These are phyloP conservation scores for Scleropages formosus DNA, from an alignment of 2,797 vertebrate species.

Conservation along the genomic window DNA sequence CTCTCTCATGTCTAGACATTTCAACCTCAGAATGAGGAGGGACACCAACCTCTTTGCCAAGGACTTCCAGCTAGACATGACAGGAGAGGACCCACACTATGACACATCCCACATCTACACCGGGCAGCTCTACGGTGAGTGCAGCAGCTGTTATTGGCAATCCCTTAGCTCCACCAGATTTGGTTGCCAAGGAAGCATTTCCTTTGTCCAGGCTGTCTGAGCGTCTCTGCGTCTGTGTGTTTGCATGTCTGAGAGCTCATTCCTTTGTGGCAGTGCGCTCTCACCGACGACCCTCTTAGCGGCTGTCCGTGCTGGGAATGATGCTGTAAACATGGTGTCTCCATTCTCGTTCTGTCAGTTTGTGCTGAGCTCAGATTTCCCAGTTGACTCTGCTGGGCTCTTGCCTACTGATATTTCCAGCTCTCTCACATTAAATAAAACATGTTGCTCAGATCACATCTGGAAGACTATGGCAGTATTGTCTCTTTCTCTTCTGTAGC, in stretches of 20 bases:
- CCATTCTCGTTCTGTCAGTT: neutral
- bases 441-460: neutral
- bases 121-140: constrained; percentile 92
- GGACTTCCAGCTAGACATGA: constrained; percentile 89
- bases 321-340: neutral
- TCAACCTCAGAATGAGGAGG: constrained; percentile 94
- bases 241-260: neutral
- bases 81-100: constrained; percentile 79
- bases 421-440: neutral
- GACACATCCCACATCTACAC: constrained; percentile 98
- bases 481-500: neutral
- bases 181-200: constrained; percentile 6
- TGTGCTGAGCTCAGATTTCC: neutral
- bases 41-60: constrained; percentile 85
- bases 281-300: neutral
- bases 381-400: neutral
- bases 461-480: neutral
- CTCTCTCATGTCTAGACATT: constrained; percentile 70
- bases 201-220: neutral
- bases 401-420: neutral
- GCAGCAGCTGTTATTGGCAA: neutral
- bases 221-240: too few relatives aligned
- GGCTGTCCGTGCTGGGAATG: neutral
- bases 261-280: too few relatives aligned
- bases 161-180: neutral